Base-by-base conservation (phyloP, 2,888 invertebrate genomes). In the Carpatolechia fugitivella region DNA sequence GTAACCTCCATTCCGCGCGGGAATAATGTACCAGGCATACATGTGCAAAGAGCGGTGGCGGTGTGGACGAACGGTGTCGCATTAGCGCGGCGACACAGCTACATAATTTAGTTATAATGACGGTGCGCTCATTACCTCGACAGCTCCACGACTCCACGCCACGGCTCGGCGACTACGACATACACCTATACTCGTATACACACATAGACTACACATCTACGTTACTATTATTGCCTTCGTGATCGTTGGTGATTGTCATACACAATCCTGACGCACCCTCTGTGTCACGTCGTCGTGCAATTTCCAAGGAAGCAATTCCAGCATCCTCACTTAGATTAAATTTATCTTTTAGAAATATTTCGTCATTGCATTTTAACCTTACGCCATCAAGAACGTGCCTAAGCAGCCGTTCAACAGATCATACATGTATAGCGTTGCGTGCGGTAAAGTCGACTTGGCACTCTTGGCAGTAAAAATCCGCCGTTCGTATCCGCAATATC, bases 71-170 rank as follows among this genome's bases (percentile, higher is more conserved):
- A 60, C 69, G 64, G 65, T 65, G 71, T 71, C 73, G 73, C 76
- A 73, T 79, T 78, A 77, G 72, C 73, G 70, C 69, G 62, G 60
- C 49, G 66, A 68, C 72, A 74, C 77, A 35, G 35, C 71, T 77
- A 76, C 78, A 77, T 80, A 80, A 82, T 82, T 79, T 74, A 80
- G 78, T 76, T 78, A 78, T 81, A 81, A 82, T 81, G 80, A 79
- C 73, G 70, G 69, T 69, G 65, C 69, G 71, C 72, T 76, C 73
- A 72, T 76, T 74, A 72, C 74, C 73, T 72, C 72, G 50, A 64
- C 66, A n/a, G n/a, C n/a, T n/a, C n/a, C n/a, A n/a, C n/a, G n/a
- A n/a, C n/a, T n/a, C n/a, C n/a, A n/a, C n/a, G n/a, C n/a, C n/a
- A n/a, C n/a, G n/a, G n/a, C n/a, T n/a, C n/a, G n/a, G n/a, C n/a